Conservation (phyloP, 2,113 vertebrate genomes). For the Dicentrarchus labrax region DNA sequence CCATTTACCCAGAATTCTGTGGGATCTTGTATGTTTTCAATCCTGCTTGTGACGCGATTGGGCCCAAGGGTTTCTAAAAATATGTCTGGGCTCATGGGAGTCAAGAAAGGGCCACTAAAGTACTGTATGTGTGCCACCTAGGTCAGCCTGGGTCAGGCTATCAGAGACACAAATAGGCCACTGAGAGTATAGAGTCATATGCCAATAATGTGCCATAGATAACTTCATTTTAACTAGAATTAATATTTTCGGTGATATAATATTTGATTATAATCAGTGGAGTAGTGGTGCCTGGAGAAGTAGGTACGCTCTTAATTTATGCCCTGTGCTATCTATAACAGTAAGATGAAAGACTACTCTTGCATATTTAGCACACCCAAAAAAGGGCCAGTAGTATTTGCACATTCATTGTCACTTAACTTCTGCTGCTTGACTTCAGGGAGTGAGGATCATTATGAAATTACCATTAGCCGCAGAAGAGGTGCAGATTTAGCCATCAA, state of each 20-base stretch:
- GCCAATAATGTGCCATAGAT: not conserved
- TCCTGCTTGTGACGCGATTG: constrained; percentile 40
- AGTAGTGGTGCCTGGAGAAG: too few relatives aligned
- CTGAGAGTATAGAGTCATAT: not conserved
- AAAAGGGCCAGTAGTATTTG: too few relatives aligned
- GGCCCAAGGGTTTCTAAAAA: constrained; percentile 51
- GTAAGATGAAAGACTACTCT: too few relatives aligned
- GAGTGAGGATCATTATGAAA: too few relatives aligned
- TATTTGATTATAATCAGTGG: too few relatives aligned
- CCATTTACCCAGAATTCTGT: constrained; percentile 61
- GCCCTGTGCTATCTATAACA: too few relatives aligned
- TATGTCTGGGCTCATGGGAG: constrained; percentile 41
- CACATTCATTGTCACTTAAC: too few relatives aligned
- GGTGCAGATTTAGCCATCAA: too few relatives aligned
- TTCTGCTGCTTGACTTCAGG: too few relatives aligned
- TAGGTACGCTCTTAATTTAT: too few relatives aligned
- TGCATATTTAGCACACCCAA: too few relatives aligned
- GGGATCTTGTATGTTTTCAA: constrained; percentile 41
- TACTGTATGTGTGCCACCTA: constrained; percentile 1
- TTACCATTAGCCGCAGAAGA: too few relatives aligned
- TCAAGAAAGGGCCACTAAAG: constrained; percentile 12
- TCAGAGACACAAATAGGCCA: constrained; percentile 15
- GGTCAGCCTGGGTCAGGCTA: constrained; percentile 39
- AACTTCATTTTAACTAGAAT: not conserved
- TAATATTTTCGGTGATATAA: not conserved